Evolutionary conservation across 2,797 vertebrate genomes (phyloP), one percentile per base, ranked within the genome.

Genomic region (Sebastes trivittatus): DNA sequence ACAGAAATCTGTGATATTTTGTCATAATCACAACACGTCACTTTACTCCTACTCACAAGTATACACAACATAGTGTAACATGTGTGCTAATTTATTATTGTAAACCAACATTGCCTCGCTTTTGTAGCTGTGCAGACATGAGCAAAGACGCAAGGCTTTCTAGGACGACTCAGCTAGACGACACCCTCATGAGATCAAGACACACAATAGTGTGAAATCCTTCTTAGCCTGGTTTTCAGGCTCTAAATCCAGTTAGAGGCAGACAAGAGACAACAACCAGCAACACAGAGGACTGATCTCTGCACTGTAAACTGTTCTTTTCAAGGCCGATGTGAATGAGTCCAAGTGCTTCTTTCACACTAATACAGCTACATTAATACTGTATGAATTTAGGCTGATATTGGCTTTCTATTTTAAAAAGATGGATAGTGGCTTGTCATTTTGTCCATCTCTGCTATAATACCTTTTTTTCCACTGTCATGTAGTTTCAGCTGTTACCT

Each of bases 141-240:
- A 52, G 58, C 8, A 38, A 30, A 29, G 56, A 81, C 23, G 32
- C 49, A 58, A 58, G 46, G 46, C 65, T 67, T 84, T 64, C 1
- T 1, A 29, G 56, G 56, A 72, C 20, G 34, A 71, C 55, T 42
- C 63, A 27, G 46, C 64, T 42, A 23, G 72, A 58, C 9, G 66
- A 74, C 42, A 36, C 30, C 67, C 76, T 85, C 71, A 36, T 70
- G 85, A 80, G 77, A 82, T 77, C 75, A 59, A 68, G n/a, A 74
- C 73, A 60, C 80, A 85, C 84, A 86, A 80, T 73, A n/a, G 74
- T 70, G 32, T 75, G 61, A 85, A 88, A 88, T 87, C 88, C 81
- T 36, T 86, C 81, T 88, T 82, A 84, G 84, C 29, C 74, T 72
- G 61, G 54, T 83, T 80, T 83, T 81, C 64, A 66, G 72, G 13